Evolutionary conservation across 2,888 invertebrate genomes (phyloP), one percentile per base, ranked within the genome.

Genomic region (Argyresthia albistria): DNA sequence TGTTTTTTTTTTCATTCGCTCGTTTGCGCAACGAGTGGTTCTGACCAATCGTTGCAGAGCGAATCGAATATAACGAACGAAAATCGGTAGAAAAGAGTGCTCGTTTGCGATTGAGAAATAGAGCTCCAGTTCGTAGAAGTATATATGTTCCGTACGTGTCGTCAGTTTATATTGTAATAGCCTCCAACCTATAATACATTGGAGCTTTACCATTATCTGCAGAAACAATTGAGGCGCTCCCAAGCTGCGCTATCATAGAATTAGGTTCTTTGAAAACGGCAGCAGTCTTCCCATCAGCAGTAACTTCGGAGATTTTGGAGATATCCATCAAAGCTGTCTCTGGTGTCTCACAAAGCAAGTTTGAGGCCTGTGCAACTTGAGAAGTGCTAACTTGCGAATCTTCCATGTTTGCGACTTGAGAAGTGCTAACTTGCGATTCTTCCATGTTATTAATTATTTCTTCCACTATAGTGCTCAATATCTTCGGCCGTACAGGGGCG

Each of bases 231-330:
- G 25, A 25, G 25, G 6, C 25, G 25, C 25, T 39, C 8, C 37
- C 48, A 1, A 8, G 9, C 37, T 39, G 48, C 14, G 37, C 37
- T 12, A 14, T 57, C 67, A 78, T 59, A 7, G 78, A 80, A 61
- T 68, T 59, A 3, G 65, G 58, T 46, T 60, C 56, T 46, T 59
- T 63, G 10, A 53, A 53, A n/a, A 36, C 12, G 8, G 56, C 52
- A 9, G 43, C 39, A 39, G 4, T 39, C 10, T 9, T 39, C 39
- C n/a, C 39, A 39, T 39, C 39, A 39, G 39, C n/a, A 39, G 39
- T 11, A 39, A 25, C 25, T 25, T 25, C 25, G 2, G 25, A 25
- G 25, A 25, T 25, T 6, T 25, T 25, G 3, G 25, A 25, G 25
- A 25, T 6, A 2, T 25, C 25, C 25, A 25, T 25, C 25, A 25